Evolutionary conservation across 2,113 vertebrate species (phyloP), one percentile per base, ranked within the genome.

Genomic region (Elanoides forficatus): DNA sequence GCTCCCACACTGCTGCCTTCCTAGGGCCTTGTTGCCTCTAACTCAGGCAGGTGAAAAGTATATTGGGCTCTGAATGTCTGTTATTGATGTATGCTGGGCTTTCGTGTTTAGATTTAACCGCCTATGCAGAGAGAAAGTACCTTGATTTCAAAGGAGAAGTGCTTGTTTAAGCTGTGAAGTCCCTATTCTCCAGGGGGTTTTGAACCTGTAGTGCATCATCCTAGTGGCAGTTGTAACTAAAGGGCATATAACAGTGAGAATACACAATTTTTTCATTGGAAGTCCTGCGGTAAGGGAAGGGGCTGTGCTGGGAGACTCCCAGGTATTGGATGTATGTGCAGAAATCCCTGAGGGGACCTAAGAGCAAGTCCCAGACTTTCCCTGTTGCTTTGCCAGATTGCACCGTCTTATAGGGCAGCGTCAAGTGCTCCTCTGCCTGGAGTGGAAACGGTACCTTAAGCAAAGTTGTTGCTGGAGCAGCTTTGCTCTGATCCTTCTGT

Each of bases 101-200:
- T 70, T 59, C 1, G 0, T 13, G 53, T 40, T 84, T 32, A 34
- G 52, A 10, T 85, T 60, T 43, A 67, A 17, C 45, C 84, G 81
- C 50, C 22, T 32, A 4, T 0, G 4, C 38, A 58, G 87, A 45
- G 53, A 87, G 86, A 94, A 95, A 94, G 79, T 82, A 78, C 81
- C 89, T 73, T 43, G 48, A 23, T 80, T 94, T 87, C 81, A 68
- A 80, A 90, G 81, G 81, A 65, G 91, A 97, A 94, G 55, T 86
- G 66, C 70, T 66, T 26, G 10, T 75, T 75, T 60, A 56, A 72
- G 81, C 65, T 85, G 96, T 95, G 53, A 94, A 97, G 78, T 94
- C 91, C 95, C 93, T 85, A 0, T 78, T 93, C 73, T 82, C 45
- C 11, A 3, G 82, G 60, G 76, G 38, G 0, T 23, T 27, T 95